A percentile compares a stretch with the other conserved stretches of the same genome.
Conservation (phyloP, 2,797 vertebrate species). For the Esox masquinongy region DNA sequence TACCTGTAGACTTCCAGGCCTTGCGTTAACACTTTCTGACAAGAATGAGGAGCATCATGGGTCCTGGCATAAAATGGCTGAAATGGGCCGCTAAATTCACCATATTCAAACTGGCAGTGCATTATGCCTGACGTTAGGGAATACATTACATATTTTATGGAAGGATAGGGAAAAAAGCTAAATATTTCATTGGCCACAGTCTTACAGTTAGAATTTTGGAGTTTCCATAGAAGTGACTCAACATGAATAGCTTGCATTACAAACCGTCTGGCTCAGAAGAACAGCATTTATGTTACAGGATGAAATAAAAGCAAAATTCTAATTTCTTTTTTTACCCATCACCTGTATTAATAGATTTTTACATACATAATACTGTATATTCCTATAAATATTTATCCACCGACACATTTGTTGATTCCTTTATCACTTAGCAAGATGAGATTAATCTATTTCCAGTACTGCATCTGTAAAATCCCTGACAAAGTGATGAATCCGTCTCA, state of each 20-base stretch:
- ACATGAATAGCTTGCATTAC: not conserved
- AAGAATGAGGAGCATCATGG: not conserved
- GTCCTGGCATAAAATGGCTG: not conserved
- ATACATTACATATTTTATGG: slow-evolving; percentile 30
- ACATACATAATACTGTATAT: too few relatives aligned
- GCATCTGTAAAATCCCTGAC: not conserved
- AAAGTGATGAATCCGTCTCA: not conserved
- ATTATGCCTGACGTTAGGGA: slow-evolving; percentile 17
- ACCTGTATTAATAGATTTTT: too few relatives aligned
- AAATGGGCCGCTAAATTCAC: slow-evolving; percentile 5
- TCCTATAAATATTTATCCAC: too few relatives aligned
- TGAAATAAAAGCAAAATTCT: not conserved
- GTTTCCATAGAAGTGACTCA: slow-evolving; percentile 2
- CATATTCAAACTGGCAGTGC: slow-evolving; percentile 16
- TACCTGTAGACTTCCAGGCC: too few relatives aligned
- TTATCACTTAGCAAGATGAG: slow-evolving; percentile 4
- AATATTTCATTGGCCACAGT: slow-evolving; percentile 31
- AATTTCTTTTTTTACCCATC: not conserved
- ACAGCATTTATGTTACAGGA: not conserved
- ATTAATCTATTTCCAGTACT: not conserved
- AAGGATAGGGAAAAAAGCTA: slow-evolving; percentile 20
- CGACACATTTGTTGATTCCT: not conserved
- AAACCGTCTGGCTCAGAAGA: not conserved
- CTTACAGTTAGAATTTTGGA: slow-evolving; percentile 12
- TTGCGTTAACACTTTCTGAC: not conserved